A percentile compares a stretch with the other conserved stretches of the same genome.
Evolutionary conservation across 2,797 vertebrate genomes (phyloP).

Genomic region (Acanthiza pusilla): DNA sequence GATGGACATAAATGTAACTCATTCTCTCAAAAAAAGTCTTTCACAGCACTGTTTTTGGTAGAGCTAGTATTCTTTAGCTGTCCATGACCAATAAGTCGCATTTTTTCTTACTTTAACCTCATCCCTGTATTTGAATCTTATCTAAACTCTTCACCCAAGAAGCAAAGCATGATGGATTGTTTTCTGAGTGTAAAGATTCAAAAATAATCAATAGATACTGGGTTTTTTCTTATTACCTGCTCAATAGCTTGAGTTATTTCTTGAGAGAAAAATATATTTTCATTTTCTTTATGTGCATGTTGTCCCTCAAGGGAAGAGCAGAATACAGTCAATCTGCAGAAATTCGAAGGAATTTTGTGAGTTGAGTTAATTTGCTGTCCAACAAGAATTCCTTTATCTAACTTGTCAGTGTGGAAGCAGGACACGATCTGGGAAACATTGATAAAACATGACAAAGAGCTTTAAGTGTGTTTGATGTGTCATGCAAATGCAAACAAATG

Average conservation of each 20-base stretch:
- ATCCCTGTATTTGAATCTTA: neutral
- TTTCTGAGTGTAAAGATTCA: neutral
- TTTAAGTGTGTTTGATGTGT: constrained; percentile 11
- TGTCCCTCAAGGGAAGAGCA: neutral
- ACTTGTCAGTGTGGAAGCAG: neutral
- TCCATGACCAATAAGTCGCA: fast-evolving
- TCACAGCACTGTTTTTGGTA: neutral
- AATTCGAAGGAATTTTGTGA: neutral
- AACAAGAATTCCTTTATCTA: neutral
- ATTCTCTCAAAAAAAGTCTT: neutral
- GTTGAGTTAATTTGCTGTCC: neutral
- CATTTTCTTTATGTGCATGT: neutral
- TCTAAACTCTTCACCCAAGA: neutral
- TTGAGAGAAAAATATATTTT: neutral
- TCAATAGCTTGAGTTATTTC: neutral
- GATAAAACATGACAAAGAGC: constrained; percentile 31
- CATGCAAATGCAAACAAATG: neutral
- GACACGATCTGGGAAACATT: neutral
- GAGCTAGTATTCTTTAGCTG: neutral
- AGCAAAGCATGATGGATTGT: neutral
- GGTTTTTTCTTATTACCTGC: neutral
- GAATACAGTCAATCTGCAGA: neutral
- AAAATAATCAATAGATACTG: neutral
- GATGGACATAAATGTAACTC: neutral
- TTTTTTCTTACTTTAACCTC: neutral